Base-by-base conservation (phyloP, 2,113 vertebrate genomes). In the Hassar affinis region DNA sequence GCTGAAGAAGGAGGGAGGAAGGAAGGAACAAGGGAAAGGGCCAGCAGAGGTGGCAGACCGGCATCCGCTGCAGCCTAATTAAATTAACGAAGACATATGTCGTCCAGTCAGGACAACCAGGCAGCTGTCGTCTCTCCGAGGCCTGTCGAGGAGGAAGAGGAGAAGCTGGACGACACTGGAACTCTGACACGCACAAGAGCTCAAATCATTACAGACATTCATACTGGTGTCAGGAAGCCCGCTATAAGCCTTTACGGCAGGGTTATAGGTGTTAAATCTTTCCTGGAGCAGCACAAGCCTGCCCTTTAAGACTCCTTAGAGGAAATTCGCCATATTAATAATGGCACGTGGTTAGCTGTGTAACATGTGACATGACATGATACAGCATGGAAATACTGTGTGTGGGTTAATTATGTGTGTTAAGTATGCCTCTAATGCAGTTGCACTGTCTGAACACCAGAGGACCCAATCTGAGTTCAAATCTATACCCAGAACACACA, bases 81-180 rank as follows among this genome's bases (percentile, higher is more conserved):
- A 84, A 87, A 85, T 88, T 74, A 88, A 87, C 83, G 59, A 84
- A 88, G 86, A 89, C 88, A 86, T 85, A 82, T 89, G 86, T 88
- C 81, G 83, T 84, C 88, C 85, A 35, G 84, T 86, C 83, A 75
- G 84, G 51, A 64, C 72, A 42, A 71, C 81, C 66, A 68, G 71
- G 45, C 59, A 25, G 68, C 69, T 85, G 88, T 87, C 85, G 78
- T 87, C 64, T 85, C 82, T 49, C 66, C 27, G 64, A 51, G 84
- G 62, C 74, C 81, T 75, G 72, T 84, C 57, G 82, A 56, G 75
- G 82, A 56, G 75, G 33, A 54, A 82, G 79, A 76, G 61, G 33
- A 22, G 25, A 42, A 77, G 35, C 79, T 33, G 51, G 56, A 66
- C 51, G 1, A 74, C 22, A 27, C 51, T 77, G 74, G 78, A 74